phyloP scores from a whole-genome alignment of 37 sponge, comb jelly and placozoan genomes.

The Aplysina aerophoba region DNA sequence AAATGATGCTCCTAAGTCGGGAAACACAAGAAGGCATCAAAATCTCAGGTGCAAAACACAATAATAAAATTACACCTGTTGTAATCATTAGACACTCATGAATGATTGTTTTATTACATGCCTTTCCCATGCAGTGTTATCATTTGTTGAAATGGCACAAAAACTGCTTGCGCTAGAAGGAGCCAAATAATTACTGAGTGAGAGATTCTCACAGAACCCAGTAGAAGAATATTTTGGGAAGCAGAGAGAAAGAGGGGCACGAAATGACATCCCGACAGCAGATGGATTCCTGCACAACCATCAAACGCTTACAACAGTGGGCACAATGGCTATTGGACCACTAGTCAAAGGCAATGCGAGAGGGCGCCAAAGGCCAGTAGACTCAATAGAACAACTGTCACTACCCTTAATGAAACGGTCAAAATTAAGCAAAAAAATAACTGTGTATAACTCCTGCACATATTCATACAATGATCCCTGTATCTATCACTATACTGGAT shows the following conservation, averaged over 20 bases:
- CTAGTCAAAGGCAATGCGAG: slow-evolving; percentile 1
- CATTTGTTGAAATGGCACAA: slow-evolving; percentile 17
- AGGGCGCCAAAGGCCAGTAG: neutral
- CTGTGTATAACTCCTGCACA: too few relatives aligned
- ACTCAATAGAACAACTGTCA: neutral
- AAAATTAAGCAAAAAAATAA: neutral
- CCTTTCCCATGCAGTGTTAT: neutral
- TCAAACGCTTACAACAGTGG: neutral
- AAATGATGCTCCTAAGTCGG: slow-evolving; percentile 7
- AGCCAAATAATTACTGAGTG: neutral
- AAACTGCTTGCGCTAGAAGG: neutral
- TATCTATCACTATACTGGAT: too few relatives aligned
- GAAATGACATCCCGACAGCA: slow-evolving; percentile 20
- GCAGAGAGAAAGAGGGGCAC: neutral
- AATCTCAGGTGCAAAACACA: neutral
- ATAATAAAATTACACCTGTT: neutral
- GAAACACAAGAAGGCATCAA: slow-evolving; percentile 2
- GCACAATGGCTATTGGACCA: neutral
- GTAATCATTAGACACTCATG: neutral
- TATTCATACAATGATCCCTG: too few relatives aligned
- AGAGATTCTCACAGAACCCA: neutral
- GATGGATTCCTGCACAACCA: slow-evolving; percentile 15
- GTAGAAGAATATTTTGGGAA: slow-evolving; percentile 16
- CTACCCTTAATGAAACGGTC: neutral
- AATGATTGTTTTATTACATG: neutral